Base-by-base conservation (phyloP, 2,113 vertebrate genomes). In the Lasiurus cinereus region DNA sequence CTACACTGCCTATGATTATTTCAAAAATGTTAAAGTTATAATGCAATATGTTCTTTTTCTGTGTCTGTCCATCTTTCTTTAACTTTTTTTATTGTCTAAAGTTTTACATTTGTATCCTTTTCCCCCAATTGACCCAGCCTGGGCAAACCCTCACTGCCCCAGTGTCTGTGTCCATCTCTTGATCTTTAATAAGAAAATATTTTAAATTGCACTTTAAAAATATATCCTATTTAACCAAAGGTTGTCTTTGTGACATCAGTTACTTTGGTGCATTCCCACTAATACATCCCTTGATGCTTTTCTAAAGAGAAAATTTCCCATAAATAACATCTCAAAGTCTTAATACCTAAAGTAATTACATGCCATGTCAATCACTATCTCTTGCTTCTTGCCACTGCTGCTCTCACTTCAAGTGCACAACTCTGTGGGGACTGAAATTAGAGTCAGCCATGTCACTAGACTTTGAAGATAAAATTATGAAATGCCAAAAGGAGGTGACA, bases 381-480 rank as follows among this genome's bases (percentile, higher is more conserved):
- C 16, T 89, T 36, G 21, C 29, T 83, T 86, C 48, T 94, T 95
- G 29, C 56, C 22, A 69, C 83, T 93, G 43, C 78, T 46, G 36
- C 4, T 87, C 46, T 14, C 31, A 94, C n/a, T 86, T 79, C 90
- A 96, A 78, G 62, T 39, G 52, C 31, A 83, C 67, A 31, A 39
- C 52, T 66, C 95, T 52, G 5, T 70, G 88, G 82, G 74, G 16
- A 78, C 88, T 46, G 52, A 86, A 94, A 90, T 86, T 4, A 76
- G 43, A 96, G 19, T 88, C 43, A 94, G 43, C 0, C 54, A 3
- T 66, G 66, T 96, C 96, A 88, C 21, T 50, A 93, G 48, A 36
- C 22, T 85, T 84, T 92, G 84, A 96, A 96, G 84, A 79, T 22
- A 95, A 97, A 96, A 74, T 88, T 33, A 90, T 18, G 2, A 96